Conservation (phyloP, 2,888 invertebrate genomes). For the Eulithis testata region DNA sequence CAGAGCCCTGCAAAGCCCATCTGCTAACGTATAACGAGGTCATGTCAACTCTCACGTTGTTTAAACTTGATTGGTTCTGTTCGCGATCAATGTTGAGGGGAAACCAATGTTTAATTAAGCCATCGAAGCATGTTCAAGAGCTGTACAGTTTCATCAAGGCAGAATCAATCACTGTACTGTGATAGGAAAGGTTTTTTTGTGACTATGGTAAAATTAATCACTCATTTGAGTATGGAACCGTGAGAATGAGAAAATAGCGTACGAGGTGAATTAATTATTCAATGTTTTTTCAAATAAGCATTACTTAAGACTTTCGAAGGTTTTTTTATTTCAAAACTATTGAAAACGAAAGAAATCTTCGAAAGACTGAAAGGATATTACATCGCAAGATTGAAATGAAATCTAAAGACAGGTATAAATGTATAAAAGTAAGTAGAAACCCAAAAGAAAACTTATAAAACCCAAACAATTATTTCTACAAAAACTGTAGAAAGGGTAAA, state of each 20-base stretch:
- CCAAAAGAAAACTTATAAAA: too few species aligned
- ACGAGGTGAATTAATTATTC: neutral
- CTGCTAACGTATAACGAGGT: slow-evolving; percentile 19
- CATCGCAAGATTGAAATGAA: too few species aligned
- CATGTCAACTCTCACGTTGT: slow-evolving; percentile 45
- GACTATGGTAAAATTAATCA: neutral
- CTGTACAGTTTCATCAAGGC: slow-evolving; percentile 32
- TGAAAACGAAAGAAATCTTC: too few species aligned
- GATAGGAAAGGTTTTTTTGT: neutral
- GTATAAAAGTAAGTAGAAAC: too few species aligned
- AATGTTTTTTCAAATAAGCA: neutral
- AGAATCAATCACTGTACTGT: slow-evolving; percentile 26
- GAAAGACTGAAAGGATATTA: too few species aligned
- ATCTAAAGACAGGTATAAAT: too few species aligned
- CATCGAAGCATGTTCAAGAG: slow-evolving; percentile 23
- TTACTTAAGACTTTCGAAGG: too few species aligned
- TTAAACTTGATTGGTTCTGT: slow-evolving; percentile 46
- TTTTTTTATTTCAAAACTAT: too few species aligned
- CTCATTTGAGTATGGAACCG: neutral
- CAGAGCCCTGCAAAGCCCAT: slow-evolving; percentile 11
- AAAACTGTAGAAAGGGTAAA: neutral
- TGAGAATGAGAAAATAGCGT: neutral
- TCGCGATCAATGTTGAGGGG: slow-evolving; percentile 42
- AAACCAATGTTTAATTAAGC: slow-evolving; percentile 52
- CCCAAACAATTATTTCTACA: too few species aligned